A percentile compares a stretch with the other conserved stretches of the same genome.
phyloP scores from a whole-genome alignment of 2,113 vertebrate genomes.

The Alligator sinensis region DNA sequence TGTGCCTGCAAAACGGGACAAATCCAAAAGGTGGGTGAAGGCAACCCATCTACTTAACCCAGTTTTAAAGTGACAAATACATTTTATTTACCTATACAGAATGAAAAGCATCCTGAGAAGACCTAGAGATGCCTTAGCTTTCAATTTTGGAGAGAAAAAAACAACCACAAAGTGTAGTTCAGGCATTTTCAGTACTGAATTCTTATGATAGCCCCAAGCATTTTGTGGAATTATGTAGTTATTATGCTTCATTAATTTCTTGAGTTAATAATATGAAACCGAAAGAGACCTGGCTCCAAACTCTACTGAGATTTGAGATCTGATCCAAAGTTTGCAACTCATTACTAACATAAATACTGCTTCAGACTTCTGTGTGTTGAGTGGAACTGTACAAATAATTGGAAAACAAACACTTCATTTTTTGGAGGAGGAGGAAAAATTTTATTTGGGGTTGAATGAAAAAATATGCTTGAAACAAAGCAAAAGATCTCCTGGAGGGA shows the following conservation, averaged over 20 bases:
- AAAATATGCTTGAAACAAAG: too few relatives aligned
- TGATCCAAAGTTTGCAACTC: neutral
- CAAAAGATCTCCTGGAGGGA: too few relatives aligned
- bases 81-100: neutral
- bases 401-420: too few relatives aligned
- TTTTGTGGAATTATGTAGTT: neutral
- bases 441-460: too few relatives aligned
- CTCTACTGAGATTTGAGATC: neutral
- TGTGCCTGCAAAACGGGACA: neutral
- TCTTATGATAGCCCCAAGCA: neutral
- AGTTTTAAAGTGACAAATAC: neutral
- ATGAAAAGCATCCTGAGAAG: neutral
- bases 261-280: neutral
- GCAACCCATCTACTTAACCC: neutral
- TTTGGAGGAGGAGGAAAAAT: too few relatives aligned
- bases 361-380: neutral
- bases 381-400: neutral
- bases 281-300: neutral
- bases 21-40: slow-evolving; percentile 12
- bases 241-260: neutral
- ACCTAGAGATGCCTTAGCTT: neutral
- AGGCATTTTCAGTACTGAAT: neutral
- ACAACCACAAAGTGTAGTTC: neutral
- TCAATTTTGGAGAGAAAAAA: neutral
- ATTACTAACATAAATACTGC: neutral